These are phyloP conservation scores for Apamea monoglypha DNA, from an alignment of 2,888 invertebrate species.

Conservation along the genomic window DNA sequence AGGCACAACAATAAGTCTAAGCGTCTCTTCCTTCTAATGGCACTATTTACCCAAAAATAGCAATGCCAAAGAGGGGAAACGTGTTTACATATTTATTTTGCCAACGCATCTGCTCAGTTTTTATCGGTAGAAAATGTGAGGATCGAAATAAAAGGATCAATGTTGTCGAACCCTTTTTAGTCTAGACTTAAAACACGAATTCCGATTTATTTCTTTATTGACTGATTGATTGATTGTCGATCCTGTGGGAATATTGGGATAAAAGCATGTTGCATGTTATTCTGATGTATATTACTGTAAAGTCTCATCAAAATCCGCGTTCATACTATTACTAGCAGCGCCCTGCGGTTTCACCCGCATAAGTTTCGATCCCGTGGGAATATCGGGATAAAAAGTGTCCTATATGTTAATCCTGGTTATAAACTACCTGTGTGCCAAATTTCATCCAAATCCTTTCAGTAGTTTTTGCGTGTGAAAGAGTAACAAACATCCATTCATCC, in stretches of 20 bases:
- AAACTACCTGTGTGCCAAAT: too few species aligned
- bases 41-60: neutral
- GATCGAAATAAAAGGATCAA: neutral
- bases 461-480: neutral
- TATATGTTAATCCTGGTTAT: too few species aligned
- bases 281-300: neutral
- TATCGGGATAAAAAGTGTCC: too few species aligned
- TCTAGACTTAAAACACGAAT: neutral
- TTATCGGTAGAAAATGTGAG: neutral
- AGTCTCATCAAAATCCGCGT: too few species aligned
- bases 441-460: too few species aligned
- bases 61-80: neutral
- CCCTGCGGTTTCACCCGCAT: too few species aligned
- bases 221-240: too few species aligned
- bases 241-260: neutral
- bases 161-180: neutral
- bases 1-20: neutral
- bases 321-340: too few species aligned
- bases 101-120: neutral
- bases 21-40: neutral
- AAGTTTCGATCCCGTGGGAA: too few species aligned
- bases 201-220: neutral
- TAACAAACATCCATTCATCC: neutral
- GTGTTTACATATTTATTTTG: constrained; percentile 15
- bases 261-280: neutral